Percentiles rank a stretch among this genome's conserved stretches.
These are phyloP conservation scores for Acrocephalus kingi DNA, from an alignment of 2,113 vertebrate species.

Conservation along the genomic window DNA sequence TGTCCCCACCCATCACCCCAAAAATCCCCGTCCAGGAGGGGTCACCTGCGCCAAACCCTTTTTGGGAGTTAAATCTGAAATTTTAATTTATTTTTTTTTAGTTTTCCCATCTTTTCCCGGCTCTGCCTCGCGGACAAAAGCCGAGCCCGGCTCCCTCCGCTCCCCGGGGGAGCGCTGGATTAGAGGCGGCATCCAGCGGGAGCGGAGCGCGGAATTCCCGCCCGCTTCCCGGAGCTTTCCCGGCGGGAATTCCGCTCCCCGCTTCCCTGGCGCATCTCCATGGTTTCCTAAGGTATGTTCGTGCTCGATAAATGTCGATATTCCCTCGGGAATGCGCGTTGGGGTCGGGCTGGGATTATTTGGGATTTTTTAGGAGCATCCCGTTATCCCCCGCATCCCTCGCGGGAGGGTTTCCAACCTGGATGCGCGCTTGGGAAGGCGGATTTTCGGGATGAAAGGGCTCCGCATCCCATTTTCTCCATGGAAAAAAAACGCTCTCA, in stretches of 20 bases:
- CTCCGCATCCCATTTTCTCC: not conserved
- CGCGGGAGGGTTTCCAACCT: not conserved
- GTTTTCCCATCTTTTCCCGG: not conserved
- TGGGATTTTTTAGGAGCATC: not conserved
- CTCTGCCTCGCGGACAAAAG: slow-evolving; percentile 77
- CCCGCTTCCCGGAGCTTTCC: not conserved
- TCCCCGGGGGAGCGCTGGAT: slow-evolving; percentile 74
- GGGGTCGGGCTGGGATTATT: not conserved
- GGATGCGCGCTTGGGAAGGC: not conserved
- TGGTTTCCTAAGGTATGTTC: slow-evolving; percentile 53
- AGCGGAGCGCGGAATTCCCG: slow-evolving; percentile 3
- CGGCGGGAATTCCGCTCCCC: not conserved
- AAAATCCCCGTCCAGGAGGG: not conserved
- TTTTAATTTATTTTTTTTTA: too few species aligned
- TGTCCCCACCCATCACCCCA: not conserved
- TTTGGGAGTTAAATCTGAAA: not conserved
- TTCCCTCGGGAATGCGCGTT: slow-evolving; percentile 26
- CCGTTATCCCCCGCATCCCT: not conserved
- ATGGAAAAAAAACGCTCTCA: not conserved
- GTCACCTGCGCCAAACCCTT: not conserved
- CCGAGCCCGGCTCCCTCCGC: slow-evolving; percentile 48
- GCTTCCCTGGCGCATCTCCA: slow-evolving; percentile 6
- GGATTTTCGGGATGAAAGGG: not conserved
- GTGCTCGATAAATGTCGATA: slow-evolving; percentile 29
- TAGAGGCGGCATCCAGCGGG: slow-evolving; percentile 39